Evolutionary conservation across 2,113 vertebrate species (phyloP), one percentile per base, ranked within the genome.

Genomic region (Cynopterus brachyotis): DNA sequence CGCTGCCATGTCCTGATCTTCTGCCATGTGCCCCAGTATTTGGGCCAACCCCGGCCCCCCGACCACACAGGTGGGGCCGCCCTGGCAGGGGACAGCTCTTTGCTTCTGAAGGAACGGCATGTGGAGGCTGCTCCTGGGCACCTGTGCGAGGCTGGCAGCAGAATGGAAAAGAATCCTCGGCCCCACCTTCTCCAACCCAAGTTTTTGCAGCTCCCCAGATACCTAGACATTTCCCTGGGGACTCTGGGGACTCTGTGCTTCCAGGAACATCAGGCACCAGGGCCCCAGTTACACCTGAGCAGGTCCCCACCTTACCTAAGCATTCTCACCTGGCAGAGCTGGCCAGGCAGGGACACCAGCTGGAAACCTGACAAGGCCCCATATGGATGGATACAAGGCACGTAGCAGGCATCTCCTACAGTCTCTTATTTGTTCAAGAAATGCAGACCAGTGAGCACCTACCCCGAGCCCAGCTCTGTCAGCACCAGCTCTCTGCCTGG

Each of bases 401-500:
- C 4, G 11, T 0, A 22, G 59, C 66, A 85, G 47, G 28, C 7
- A 3, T 35, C 19, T 64, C 15, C 42, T 42, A 2, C 87, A 60
- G 76, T 59, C n/a, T 53, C 69, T 75, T 19, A 47, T 79, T 32
- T 62, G 10, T 50, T 84, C 60, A 9, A 37, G 88, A 84, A 7
- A 24, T 0, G 12, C 0, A 2, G 13, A 17, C 5, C 4, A 1
- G 6, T 1, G 28, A 72, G 37, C 53, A 64, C 64, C 64, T 64
- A 2, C 24, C 17, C 2, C 0, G 50, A 9, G 69, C 47, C 57
- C 6, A 9, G 78, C 78, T 62, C 64, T 60, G 32, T 6, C 11
- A 22, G 30, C 26, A 2, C 2, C 2, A 64, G 45, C 53, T 79
- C 50, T 11, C 26, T 0, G 2, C 24, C 22, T 6, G 0, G 24